phyloP scores from a whole-genome alignment of 2,888 invertebrate species.

The Azorinus chamasolen region DNA sequence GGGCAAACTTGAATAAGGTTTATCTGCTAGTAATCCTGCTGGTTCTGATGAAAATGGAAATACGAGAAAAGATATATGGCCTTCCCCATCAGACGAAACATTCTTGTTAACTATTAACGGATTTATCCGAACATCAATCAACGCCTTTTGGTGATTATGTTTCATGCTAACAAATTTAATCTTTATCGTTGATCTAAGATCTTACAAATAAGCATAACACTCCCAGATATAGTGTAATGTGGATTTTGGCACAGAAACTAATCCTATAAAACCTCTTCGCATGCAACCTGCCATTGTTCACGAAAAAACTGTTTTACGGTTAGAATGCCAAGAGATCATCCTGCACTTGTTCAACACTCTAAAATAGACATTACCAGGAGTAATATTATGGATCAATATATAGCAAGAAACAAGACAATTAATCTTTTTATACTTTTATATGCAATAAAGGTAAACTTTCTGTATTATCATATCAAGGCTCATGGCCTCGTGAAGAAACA shows the following conservation, averaged over 20 bases:
- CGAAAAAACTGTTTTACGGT: conserved; percentile 57
- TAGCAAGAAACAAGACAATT: conserved; percentile 5
- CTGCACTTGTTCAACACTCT: conserved; percentile 65
- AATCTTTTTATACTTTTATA: no score
- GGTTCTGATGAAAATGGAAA: conserved; percentile 40
- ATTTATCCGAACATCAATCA: conserved; percentile 55
- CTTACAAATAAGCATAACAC: conserved; percentile 2
- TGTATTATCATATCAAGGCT: no score
- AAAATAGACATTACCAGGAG: conserved; percentile 27
- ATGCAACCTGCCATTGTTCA: conserved; percentile 56
- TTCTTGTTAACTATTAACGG: conserved; percentile 56
- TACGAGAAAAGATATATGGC: conserved; percentile 60
- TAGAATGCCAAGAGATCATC: conserved; percentile 71
- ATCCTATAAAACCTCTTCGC: conserved; percentile 34
- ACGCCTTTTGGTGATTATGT: conserved; percentile 52
- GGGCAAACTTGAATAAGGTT: conserved; percentile 6
- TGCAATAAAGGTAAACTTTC: no score
- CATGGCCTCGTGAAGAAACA: no score
- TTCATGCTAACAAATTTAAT: conserved; percentile 7
- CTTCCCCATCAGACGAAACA: conserved; percentile 66
- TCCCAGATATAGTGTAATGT: conserved; percentile 40
- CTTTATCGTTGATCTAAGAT: conserved; percentile 13
- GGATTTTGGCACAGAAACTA: conserved; percentile 33
- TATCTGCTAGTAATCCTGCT: conserved; percentile 63
- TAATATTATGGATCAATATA: conserved; percentile 35